Evolutionary conservation across 2,113 vertebrate genomes (phyloP).

Genomic region (Chlorodrepanis virens): DNA sequence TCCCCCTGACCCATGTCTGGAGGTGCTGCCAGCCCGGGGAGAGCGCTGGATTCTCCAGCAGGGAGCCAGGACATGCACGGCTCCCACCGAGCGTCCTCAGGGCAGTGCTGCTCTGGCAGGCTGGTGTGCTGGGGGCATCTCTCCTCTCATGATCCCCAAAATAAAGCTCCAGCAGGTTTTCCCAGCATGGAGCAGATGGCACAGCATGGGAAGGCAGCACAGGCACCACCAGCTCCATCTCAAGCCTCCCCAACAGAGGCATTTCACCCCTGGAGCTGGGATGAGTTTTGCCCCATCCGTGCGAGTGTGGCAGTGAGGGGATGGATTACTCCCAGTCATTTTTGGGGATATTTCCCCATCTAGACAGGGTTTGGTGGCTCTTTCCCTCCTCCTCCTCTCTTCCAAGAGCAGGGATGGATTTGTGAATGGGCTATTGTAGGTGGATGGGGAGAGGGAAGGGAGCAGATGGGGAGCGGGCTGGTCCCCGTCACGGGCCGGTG

Average conservation of each 20-base stretch:
- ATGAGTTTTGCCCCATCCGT: background rate
- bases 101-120: fast-evolving
- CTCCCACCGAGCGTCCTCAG: background rate
- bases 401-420: background rate
- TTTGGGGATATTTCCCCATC: background rate
- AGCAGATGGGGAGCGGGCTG: conserved; percentile 21
- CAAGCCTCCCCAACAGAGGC: fast-evolving
- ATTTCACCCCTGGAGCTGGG: background rate
- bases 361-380: background rate
- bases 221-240: background rate
- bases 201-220: fast-evolving
- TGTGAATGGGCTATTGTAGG: conserved; percentile 60
- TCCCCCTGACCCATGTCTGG: fast-evolving
- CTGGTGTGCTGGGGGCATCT: fast-evolving
- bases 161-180: background rate
- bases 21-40: fast-evolving
- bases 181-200: background rate
- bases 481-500: background rate
- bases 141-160: background rate
- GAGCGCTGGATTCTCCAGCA: fast-evolving
- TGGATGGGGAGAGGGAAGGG: background rate
- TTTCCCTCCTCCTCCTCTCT: background rate
- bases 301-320: background rate
- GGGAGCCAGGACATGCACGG: fast-evolving
- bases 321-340: background rate